Base-by-base conservation (phyloP, 2,888 invertebrate genomes). In the Brachyptera putata region DNA sequence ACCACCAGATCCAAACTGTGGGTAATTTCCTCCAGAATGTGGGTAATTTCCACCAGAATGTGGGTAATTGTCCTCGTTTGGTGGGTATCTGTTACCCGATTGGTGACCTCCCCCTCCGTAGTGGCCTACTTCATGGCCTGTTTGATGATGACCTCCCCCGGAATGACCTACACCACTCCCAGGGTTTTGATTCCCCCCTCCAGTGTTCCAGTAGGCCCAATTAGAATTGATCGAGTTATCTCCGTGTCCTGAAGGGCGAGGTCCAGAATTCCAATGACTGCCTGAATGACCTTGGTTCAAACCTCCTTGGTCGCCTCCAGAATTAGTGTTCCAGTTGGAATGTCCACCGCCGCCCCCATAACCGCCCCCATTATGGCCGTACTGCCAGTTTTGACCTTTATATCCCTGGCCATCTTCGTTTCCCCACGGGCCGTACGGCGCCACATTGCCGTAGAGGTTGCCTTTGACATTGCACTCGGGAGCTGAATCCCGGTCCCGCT, bases 401-500 rank as follows among this genome's bases (percentile, higher is more conserved):
- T 63, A 59, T 56, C 63, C 63, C 56, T 60, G 50, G 21, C 58
- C 53, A 34, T 61, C 63, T 53, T 56, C 53, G 43, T 57, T 56
- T 24, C 56, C 57, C 36, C 55, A 24, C 26, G 46, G 55, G 43
- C 56, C 59, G 46, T 11, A 26, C 3, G 34, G 18, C 5, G 30
- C 9, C 16, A 25, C 26, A 26, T 50, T 21, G 16, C 11, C 5
- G 50, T 34, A 43, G 43, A 43, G 43, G n/a, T 43, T 18, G 43
- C 16, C 30, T 5, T 11, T 5, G 7, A 30, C 11, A 11, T 53
- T 22, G 49, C 64, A 66, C 24, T 61, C 60, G 5, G 63, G 61
- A 7, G 68, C 67, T 61, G 86, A 87, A 69, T 87, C 87, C 22
- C 87, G 77, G 75, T 90, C 89, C 30, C 85, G 77, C 68, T 89